Conservation (phyloP, 2,888 invertebrate genomes). For the Didymodactylos carnosus region DNA sequence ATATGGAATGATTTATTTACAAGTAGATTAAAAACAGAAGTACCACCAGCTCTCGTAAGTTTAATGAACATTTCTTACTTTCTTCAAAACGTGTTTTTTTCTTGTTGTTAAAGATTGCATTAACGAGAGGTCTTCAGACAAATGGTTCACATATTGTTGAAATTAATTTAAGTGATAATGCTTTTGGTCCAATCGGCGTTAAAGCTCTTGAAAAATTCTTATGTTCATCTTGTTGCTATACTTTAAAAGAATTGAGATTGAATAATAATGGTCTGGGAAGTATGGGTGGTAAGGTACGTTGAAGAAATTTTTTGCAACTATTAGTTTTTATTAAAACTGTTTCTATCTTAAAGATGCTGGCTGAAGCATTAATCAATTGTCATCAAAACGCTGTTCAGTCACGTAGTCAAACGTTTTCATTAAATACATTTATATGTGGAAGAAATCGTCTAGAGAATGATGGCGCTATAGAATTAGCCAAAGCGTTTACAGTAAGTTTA, state of each 20-base stretch:
- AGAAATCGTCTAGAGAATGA: constrained; percentile 81
- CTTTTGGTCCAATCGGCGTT: constrained; percentile 61
- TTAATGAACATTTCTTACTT: constrained; percentile 38
- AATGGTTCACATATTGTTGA: constrained; percentile 60
- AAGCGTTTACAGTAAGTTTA: constrained; percentile 43
- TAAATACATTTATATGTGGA: constrained; percentile 71
- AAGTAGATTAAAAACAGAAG: constrained; percentile 76
- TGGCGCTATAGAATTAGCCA: constrained; percentile 62
- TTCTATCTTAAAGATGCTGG: constrained; percentile 35
- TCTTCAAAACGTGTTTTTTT: neutral
- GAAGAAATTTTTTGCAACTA: neutral
- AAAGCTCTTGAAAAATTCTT: constrained; percentile 65
- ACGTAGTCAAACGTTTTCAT: constrained; percentile 27
- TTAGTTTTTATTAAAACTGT: neutral
- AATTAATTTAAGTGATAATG: constrained; percentile 84
- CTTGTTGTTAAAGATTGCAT: neutral
- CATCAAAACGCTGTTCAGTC: constrained; percentile 36
- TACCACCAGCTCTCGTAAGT: constrained; percentile 64
- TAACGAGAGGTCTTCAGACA: constrained; percentile 46
- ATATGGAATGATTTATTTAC: constrained; percentile 93
- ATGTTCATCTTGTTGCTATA: constrained; percentile 60
- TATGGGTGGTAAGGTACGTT: constrained; percentile 40
- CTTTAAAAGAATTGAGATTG: constrained; percentile 57
- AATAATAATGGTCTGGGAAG: constrained; percentile 90
- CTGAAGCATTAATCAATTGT: constrained; percentile 34